Conservation (phyloP, 1,140 invertebrate species). For the Drosophila sturtevanti region DNA sequence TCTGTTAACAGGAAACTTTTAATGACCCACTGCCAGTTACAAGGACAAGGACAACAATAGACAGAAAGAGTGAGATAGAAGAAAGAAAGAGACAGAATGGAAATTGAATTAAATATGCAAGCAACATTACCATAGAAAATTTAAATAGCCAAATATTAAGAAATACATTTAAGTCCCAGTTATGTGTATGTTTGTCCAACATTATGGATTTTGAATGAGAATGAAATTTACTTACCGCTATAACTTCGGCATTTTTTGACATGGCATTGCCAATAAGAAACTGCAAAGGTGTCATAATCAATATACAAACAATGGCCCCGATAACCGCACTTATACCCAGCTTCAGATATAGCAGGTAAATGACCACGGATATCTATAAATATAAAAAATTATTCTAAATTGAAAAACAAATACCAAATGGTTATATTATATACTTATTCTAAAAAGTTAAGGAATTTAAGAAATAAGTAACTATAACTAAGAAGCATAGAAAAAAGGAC, state of each 20-base stretch:
- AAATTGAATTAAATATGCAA: background rate
- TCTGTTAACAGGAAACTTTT: slow-evolving; percentile 61
- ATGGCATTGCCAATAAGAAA: slow-evolving; percentile 89
- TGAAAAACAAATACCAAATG: too few relatives aligned
- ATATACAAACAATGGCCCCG: slow-evolving; percentile 88
- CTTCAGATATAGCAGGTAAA: slow-evolving; percentile 90
- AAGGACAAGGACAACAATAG: slow-evolving; percentile 9
- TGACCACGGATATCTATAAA: slow-evolving; percentile 88
- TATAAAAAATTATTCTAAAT: background rate
- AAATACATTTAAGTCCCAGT: background rate
- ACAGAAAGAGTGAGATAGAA: background rate
- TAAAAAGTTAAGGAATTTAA: too few relatives aligned
- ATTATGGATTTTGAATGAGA: background rate
- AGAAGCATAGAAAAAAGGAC: too few relatives aligned
- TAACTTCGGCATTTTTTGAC: slow-evolving; percentile 87
- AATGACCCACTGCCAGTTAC: slow-evolving; percentile 25
- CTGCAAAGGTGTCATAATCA: slow-evolving; percentile 88
- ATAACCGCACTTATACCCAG: slow-evolving; percentile 91
- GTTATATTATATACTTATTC: too few relatives aligned
- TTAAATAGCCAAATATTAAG: background rate
- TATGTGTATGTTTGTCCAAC: background rate
- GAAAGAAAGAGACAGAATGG: background rate
- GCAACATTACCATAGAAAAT: background rate
- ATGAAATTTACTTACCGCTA: slow-evolving; percentile 84
- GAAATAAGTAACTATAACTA: too few relatives aligned